A percentile compares a stretch with the other conserved stretches of the same genome.
phyloP scores from a whole-genome alignment of 2,113 vertebrate genomes.

The Bubo bubo region DNA sequence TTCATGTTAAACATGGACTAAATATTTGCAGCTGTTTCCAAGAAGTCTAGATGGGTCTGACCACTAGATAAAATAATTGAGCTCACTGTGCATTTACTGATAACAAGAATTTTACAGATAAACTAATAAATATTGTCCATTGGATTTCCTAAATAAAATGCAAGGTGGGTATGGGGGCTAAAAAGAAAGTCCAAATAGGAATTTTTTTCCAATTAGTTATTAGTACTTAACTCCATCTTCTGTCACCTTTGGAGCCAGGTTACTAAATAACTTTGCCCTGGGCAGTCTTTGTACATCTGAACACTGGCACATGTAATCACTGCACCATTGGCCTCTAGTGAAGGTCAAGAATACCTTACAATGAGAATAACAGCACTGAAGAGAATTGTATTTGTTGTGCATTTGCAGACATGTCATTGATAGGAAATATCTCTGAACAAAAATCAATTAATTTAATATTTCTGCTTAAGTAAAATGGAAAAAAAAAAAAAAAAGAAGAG shows the following conservation, averaged over 20 bases:
- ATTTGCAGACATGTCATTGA: background rate
- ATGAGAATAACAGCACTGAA: background rate
- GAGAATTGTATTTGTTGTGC: background rate
- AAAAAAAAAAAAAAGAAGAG: background rate
- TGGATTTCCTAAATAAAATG: background rate
- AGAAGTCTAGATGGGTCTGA: background rate
- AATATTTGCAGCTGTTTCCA: background rate
- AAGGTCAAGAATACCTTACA: background rate
- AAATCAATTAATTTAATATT: background rate
- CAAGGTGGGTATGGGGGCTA: accelerated
- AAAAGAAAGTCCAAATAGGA: background rate
- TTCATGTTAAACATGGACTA: background rate
- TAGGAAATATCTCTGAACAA: background rate
- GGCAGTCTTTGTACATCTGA: background rate
- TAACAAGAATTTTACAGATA: background rate
- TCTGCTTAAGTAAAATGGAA: background rate
- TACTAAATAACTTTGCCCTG: background rate
- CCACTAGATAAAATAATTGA: background rate
- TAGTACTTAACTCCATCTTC: background rate
- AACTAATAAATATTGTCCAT: background rate
- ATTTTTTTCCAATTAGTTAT: background rate
- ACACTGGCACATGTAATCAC: background rate
- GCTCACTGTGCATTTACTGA: background rate
- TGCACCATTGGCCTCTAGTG: background rate
- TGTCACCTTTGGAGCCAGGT: background rate